Evolutionary conservation across 2,888 invertebrate species (phyloP).

Genomic region (Cataglyphis rosenhaueri): DNA sequence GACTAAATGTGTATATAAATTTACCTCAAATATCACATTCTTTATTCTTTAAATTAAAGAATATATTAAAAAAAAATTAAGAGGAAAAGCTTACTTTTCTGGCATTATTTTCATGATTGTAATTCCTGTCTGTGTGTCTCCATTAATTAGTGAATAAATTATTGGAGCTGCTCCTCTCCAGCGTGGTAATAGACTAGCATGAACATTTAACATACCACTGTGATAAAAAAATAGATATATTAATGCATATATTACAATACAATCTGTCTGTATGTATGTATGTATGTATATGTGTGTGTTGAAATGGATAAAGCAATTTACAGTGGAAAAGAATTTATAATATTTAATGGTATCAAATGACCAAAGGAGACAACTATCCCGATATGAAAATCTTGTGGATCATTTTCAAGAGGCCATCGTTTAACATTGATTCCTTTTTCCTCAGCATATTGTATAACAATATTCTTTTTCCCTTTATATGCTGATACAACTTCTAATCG

Average conservation of each 20-base stretch:
- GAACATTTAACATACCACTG: slow-evolving; percentile 97
- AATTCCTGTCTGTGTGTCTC: slow-evolving; percentile 93
- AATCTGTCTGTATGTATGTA: not conserved
- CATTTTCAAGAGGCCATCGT: slow-evolving; percentile 88
- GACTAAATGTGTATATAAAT: not conserved
- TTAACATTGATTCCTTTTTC: slow-evolving; percentile 88
- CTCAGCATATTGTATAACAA: slow-evolving; percentile 90
- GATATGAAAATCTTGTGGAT: slow-evolving; percentile 89
- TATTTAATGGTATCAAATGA: slow-evolving; percentile 92
- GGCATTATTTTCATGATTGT: slow-evolving; percentile 95
- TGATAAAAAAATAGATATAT: slow-evolving; percentile 75
- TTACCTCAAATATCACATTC: not conserved
- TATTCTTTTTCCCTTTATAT: slow-evolving; percentile 88
- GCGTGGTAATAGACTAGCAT: slow-evolving; percentile 95
- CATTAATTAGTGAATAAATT: slow-evolving; percentile 93
- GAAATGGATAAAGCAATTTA: slow-evolving; percentile 86
- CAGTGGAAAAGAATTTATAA: slow-evolving; percentile 93
- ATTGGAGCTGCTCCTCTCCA: slow-evolving; percentile 98
- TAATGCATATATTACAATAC: slow-evolving; percentile 1
- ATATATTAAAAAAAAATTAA: not conserved
- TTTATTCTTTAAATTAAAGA: not conserved
- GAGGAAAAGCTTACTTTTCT: slow-evolving; percentile 85
- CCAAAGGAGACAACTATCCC: slow-evolving; percentile 98
- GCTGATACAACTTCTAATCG: slow-evolving; percentile 91
- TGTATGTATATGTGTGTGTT: not conserved